These are phyloP conservation scores for Acronicta alni DNA, from an alignment of 2,888 invertebrate species.

Conservation along the genomic window DNA sequence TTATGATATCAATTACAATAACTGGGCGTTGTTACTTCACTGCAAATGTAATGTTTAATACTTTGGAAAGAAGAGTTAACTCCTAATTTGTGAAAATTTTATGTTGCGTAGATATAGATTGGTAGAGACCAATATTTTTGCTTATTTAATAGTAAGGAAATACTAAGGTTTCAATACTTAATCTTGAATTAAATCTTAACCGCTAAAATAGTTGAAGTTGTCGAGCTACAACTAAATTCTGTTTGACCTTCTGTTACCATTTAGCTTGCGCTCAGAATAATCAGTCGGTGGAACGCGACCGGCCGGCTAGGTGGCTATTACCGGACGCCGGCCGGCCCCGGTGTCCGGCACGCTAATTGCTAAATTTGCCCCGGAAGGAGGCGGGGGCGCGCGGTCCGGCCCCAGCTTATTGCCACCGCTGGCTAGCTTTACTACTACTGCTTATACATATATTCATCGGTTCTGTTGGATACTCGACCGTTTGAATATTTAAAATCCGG, in stretches of 20 bases:
- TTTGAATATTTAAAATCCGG: constrained; percentile 16
- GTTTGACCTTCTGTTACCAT: constrained; percentile 19
- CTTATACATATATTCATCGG: constrained; percentile 37
- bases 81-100: too few species aligned
- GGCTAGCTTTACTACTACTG: constrained; percentile 9
- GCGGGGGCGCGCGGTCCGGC: constrained; percentile 8
- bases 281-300: constrained; percentile 47
- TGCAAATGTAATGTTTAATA: too few species aligned
- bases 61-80: too few species aligned
- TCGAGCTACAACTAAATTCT: too few species aligned
- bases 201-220: too few species aligned
- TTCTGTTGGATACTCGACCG: constrained; percentile 10
- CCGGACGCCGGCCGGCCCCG: constrained; percentile 53
- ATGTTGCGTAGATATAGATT: too few species aligned
- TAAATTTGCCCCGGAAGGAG: constrained; percentile 71
- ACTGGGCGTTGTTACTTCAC: too few species aligned
- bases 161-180: too few species aligned
- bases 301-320: constrained; percentile 72
- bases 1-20: too few species aligned
- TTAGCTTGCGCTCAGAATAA: constrained; percentile 24
- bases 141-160: too few species aligned
- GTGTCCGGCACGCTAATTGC: constrained; percentile 79
- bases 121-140: too few species aligned
- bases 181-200: too few species aligned
- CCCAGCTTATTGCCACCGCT: constrained; percentile 61